Percentiles rank a stretch among this genome's conserved stretches.
These are phyloP conservation scores for Xestoiulus laeticollis DNA, from an alignment of 2,888 invertebrate species.

Conservation along the genomic window DNA sequence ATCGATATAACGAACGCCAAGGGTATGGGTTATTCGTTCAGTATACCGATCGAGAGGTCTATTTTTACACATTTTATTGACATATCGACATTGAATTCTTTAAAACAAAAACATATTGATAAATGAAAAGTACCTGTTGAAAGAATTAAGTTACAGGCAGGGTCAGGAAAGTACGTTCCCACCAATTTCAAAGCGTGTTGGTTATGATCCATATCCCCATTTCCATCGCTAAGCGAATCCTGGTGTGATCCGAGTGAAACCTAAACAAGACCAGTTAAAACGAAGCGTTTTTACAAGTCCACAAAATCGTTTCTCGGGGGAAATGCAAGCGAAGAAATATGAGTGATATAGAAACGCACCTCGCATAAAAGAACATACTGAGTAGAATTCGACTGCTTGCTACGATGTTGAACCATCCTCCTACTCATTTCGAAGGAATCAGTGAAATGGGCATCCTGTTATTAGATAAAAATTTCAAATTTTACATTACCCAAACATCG, in stretches of 20 bases:
- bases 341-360: slow-evolving; percentile 59
- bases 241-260: slow-evolving; percentile 45
- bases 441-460: slow-evolving; percentile 64
- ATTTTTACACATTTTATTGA: background rate
- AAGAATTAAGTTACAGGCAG: slow-evolving; percentile 56
- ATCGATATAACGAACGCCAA: no score
- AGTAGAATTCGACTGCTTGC: slow-evolving; percentile 59
- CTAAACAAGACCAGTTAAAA: slow-evolving; percentile 39
- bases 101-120: background rate
- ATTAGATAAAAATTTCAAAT: background rate
- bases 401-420: slow-evolving; percentile 63
- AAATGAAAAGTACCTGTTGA: slow-evolving; percentile 56
- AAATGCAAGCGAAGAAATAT: no score
- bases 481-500: background rate
- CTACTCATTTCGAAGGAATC: slow-evolving; percentile 67
- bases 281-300: background rate
- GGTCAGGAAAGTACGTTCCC: slow-evolving; percentile 58
- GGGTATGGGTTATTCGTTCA: no score
- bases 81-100: background rate
- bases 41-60: no score
- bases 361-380: slow-evolving; percentile 67
- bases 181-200: slow-evolving; percentile 57
- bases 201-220: slow-evolving; percentile 56
- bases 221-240: slow-evolving; percentile 51
- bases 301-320: background rate